phyloP scores from a whole-genome alignment of 2,797 vertebrate species.

The Epinephelus malabaricus region DNA sequence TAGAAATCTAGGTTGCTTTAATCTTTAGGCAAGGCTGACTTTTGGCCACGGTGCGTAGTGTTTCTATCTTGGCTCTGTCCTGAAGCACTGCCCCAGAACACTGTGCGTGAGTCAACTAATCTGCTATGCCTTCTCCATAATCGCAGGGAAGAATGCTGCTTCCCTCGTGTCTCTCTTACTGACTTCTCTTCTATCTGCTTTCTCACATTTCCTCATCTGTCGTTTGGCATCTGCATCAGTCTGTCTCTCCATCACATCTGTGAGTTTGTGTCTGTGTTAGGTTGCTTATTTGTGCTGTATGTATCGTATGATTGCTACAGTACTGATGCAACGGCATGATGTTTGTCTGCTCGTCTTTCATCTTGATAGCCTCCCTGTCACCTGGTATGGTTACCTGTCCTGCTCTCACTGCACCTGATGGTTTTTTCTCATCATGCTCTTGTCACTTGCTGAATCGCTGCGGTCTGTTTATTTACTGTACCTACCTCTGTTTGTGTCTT shows the following conservation, averaged over 20 bases:
- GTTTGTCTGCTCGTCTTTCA: slow-evolving; percentile 14
- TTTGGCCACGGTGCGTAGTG: slow-evolving; percentile 60
- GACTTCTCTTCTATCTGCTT: slow-evolving; percentile 39
- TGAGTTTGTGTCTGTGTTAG: slow-evolving; percentile 3
- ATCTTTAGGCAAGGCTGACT: slow-evolving; percentile 72
- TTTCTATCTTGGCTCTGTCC: slow-evolving; percentile 74
- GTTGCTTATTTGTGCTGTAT: slow-evolving; percentile 4
- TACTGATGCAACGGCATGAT: not conserved
- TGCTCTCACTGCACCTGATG: not conserved
- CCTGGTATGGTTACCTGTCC: not conserved
- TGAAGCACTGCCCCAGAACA: slow-evolving; percentile 65
- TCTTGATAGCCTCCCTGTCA: slow-evolving; percentile 7
- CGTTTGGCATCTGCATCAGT: slow-evolving; percentile 33
- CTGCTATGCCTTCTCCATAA: slow-evolving; percentile 57
- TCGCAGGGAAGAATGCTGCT: slow-evolving; percentile 46
- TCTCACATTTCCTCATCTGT: slow-evolving; percentile 41
- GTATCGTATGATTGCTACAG: not conserved
- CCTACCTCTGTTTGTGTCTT: not conserved
- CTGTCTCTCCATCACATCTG: slow-evolving; percentile 23
- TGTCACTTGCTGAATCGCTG: slow-evolving; percentile 4
- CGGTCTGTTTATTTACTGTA: not conserved
- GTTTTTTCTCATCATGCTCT: not conserved
- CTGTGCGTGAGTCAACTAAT: slow-evolving; percentile 74
- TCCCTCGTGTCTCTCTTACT: slow-evolving; percentile 31
- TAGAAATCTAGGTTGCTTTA: slow-evolving; percentile 71